A percentile compares a stretch with the other conserved stretches of the same genome.
Conservation (phyloP, 1,140 invertebrate genomes). For the Drosophila saltans region DNA sequence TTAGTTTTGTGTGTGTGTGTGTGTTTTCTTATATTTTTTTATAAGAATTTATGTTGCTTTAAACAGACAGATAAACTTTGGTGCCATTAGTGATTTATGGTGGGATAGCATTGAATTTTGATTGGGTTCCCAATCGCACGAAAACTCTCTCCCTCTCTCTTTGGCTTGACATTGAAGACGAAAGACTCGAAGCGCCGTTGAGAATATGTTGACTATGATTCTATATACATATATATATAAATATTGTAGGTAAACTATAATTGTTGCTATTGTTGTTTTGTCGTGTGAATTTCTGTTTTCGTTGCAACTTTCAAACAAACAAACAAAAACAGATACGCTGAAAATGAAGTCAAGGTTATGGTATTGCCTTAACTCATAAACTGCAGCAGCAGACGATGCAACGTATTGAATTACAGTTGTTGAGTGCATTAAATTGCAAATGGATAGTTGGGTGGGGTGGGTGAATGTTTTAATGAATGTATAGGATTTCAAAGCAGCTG, state of each 20-base stretch:
- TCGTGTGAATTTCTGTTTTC: slow-evolving; percentile 75
- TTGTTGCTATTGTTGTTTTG: slow-evolving; percentile 19
- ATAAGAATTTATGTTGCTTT: slow-evolving; percentile 72
- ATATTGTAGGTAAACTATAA: neutral
- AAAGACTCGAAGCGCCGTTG: slow-evolving; percentile 49
- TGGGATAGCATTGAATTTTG: slow-evolving; percentile 67
- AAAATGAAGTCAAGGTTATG: slow-evolving; percentile 75
- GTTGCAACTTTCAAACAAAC: slow-evolving; percentile 72
- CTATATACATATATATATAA: neutral
- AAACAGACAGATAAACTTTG: slow-evolving; percentile 67
- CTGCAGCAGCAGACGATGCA: slow-evolving; percentile 7
- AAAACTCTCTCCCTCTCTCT: too few relatives aligned
- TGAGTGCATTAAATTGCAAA: slow-evolving; percentile 54
- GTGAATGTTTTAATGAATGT: slow-evolving; percentile 42
- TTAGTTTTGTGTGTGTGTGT: slow-evolving; percentile 19
- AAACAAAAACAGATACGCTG: slow-evolving; percentile 57
- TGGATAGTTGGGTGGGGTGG: slow-evolving; percentile 42
- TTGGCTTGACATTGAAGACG: slow-evolving; percentile 62
- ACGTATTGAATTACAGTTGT: slow-evolving; percentile 58
- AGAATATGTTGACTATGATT: slow-evolving; percentile 29
- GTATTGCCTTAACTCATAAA: slow-evolving; percentile 59
- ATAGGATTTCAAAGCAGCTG: slow-evolving; percentile 46
- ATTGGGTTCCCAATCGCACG: slow-evolving; percentile 44
- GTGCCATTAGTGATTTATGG: slow-evolving; percentile 80
- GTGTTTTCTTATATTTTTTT: slow-evolving; percentile 13